phyloP scores from a whole-genome alignment of 2,797 vertebrate species.

The Scleropages formosus region DNA sequence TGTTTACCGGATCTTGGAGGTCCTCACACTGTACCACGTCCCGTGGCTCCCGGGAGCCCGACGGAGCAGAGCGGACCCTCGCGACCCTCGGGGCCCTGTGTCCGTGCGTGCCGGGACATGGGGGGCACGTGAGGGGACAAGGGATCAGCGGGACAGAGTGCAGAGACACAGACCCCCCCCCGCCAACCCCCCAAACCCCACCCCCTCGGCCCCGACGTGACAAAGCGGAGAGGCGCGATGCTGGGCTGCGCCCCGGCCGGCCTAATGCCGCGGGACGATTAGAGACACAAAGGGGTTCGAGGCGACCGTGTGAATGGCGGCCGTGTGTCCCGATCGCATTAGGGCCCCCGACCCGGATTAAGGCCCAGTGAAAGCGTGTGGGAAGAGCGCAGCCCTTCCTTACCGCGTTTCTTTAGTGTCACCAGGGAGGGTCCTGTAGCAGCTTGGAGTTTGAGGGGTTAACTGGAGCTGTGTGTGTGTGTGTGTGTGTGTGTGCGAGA shows the following conservation, averaged over 20 bases:
- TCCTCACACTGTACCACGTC: too few relatives aligned
- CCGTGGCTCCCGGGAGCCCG: too few relatives aligned
- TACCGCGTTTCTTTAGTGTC: constrained; percentile 46
- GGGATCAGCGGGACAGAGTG: constrained; percentile 43
- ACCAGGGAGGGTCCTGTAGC: constrained; percentile 40
- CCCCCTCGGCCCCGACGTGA: constrained; percentile 33
- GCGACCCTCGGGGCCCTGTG: constrained; percentile 48
- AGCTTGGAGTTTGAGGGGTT: constrained; percentile 49
- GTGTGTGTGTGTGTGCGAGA: background rate
- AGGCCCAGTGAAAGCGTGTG: constrained; percentile 53
- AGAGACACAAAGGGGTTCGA: constrained; percentile 56
- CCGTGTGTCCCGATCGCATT: constrained; percentile 57
- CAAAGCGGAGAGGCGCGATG: constrained; percentile 52
- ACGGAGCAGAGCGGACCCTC: background rate
- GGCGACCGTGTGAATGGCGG: constrained; percentile 52
- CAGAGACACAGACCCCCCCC: background rate
- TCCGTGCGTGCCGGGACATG: constrained; percentile 53
- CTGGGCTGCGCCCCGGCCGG: constrained; percentile 51
- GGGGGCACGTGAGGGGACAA: constrained; percentile 67
- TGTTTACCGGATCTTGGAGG: too few relatives aligned
- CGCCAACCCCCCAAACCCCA: background rate
- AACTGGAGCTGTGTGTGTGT: constrained; percentile 38
- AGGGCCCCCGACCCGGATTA: constrained; percentile 56
- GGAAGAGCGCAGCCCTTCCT: constrained; percentile 48
- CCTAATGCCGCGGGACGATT: constrained; percentile 58